Conservation (phyloP, 2,797 vertebrate species). For the Spinus olivaceus region DNA sequence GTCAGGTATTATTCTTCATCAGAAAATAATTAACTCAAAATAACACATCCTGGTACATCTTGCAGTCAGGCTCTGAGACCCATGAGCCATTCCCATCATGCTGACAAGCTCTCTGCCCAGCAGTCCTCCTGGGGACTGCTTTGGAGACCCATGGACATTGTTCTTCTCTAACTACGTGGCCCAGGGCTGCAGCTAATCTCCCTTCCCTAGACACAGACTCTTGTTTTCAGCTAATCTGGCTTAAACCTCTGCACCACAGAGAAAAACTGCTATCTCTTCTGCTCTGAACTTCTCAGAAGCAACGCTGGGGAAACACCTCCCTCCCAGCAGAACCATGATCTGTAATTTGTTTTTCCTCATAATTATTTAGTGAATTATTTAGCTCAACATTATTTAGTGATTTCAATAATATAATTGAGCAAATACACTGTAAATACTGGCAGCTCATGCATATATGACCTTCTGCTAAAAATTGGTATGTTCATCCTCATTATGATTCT, state of each 20-base stretch:
- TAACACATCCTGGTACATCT: background rate
- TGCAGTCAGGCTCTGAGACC: background rate
- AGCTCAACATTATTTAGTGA: background rate
- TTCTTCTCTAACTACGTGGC: background rate
- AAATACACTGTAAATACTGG: background rate
- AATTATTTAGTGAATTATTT: too few relatives aligned
- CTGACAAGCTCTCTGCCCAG: background rate
- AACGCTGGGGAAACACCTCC: background rate
- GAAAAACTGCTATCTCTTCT: background rate
- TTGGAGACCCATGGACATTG: background rate
- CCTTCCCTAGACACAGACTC: background rate
- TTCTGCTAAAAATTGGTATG: background rate
- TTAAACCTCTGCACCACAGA: background rate
- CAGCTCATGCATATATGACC: background rate
- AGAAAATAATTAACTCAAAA: background rate
- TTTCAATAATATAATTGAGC: background rate
- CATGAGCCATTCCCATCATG: background rate
- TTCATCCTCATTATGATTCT: background rate
- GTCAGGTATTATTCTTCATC: background rate
- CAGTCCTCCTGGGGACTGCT: background rate
- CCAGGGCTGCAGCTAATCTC: slow-evolving; percentile 7
- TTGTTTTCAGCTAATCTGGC: slow-evolving; percentile 1
- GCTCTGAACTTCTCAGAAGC: background rate
- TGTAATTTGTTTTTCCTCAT: background rate
- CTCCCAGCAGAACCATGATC: background rate